Evolutionary conservation across 2,888 invertebrate genomes (phyloP).

Genomic region (Sialis lutaria): DNA sequence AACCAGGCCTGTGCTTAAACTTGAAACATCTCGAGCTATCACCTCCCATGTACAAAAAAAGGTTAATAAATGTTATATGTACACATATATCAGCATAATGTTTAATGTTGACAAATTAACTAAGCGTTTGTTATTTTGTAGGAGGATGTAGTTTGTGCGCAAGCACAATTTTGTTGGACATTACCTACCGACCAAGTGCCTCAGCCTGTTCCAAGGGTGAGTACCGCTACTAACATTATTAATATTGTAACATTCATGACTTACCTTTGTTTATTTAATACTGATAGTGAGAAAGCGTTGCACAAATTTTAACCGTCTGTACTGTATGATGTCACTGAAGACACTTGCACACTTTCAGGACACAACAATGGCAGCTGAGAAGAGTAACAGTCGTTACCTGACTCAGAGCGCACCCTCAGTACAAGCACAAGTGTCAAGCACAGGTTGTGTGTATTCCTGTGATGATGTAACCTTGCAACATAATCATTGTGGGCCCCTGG

Average conservation of each 20-base stretch:
- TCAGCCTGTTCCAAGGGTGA: constrained; percentile 28
- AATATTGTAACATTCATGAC: no score
- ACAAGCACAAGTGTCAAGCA: constrained; percentile 15
- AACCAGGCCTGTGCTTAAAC: constrained; percentile 12
- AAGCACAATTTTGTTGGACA: constrained; percentile 15
- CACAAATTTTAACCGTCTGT: no score
- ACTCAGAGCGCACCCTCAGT: constrained; percentile 17
- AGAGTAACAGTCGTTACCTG: constrained; percentile 14
- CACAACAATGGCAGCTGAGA: constrained; percentile 17
- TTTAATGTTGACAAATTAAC: background rate
- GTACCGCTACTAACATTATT: background rate
- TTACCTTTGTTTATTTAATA: no score
- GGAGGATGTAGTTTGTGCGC: constrained; percentile 10
- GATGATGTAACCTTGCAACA: constrained; percentile 11
- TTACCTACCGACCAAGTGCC: constrained; percentile 33
- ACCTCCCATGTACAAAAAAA: constrained; percentile 11
- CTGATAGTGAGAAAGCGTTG: no score
- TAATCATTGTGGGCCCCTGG: constrained; percentile 17
- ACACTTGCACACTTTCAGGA: constrained; percentile 3
- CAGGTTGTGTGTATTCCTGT: constrained; percentile 10
- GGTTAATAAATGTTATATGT: constrained; percentile 4
- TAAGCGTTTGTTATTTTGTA: background rate
- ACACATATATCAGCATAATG: background rate
- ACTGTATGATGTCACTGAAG: no score
- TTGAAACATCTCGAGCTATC: constrained; percentile 22